phyloP scores from a whole-genome alignment of 2,113 vertebrate species.

The Thunnus thynnus region DNA sequence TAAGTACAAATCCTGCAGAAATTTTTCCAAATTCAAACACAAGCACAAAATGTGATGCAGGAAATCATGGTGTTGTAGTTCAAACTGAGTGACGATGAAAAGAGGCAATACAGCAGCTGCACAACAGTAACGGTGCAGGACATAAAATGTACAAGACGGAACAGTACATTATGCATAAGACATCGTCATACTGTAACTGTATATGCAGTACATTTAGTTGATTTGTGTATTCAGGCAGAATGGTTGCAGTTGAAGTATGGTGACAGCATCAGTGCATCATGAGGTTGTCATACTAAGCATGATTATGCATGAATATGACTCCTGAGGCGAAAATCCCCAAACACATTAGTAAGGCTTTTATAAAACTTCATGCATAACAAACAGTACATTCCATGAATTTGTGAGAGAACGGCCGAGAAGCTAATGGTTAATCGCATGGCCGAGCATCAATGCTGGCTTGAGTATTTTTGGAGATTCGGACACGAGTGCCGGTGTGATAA shows the following conservation, averaged over 20 bases:
- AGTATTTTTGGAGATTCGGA: background rate
- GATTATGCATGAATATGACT: background rate
- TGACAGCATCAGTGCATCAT: background rate
- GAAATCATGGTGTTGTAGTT: no score
- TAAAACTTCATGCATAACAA: background rate
- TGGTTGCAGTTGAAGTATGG: background rate
- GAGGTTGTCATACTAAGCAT: constrained; percentile 8
- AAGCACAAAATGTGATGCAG: no score
- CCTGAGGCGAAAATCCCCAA: background rate
- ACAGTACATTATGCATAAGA: background rate
- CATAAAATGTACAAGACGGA: background rate
- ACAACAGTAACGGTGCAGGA: background rate
- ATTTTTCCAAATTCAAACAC: background rate
- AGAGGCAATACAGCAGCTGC: background rate
- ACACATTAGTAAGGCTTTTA: background rate
- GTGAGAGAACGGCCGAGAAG: background rate
- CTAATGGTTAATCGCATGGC: constrained; percentile 18
- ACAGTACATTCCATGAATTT: background rate
- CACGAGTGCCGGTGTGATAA: background rate
- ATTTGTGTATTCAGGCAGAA: background rate
- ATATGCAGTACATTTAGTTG: background rate
- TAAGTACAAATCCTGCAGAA: background rate
- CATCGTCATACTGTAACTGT: background rate
- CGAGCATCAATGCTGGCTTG: background rate
- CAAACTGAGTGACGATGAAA: background rate